Evolutionary conservation across 2,113 vertebrate species (phyloP).

Genomic region (Elachura formosa): DNA sequence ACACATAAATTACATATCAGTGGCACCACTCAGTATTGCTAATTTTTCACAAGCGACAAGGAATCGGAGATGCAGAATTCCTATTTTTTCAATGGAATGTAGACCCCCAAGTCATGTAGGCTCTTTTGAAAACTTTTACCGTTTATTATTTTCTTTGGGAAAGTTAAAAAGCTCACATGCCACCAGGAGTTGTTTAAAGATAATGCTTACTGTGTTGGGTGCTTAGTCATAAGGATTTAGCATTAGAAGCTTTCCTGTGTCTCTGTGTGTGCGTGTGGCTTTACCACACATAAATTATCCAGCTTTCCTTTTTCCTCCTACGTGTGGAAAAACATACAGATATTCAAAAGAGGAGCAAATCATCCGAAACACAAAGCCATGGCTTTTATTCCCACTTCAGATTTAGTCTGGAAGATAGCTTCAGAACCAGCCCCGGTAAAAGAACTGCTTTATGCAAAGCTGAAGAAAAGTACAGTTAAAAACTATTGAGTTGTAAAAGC

Average conservation of each 20-base stretch:
- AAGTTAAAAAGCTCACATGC: constrained; percentile 12
- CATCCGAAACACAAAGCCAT: background rate
- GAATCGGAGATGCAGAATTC: background rate
- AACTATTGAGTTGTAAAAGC: background rate
- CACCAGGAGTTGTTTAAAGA: constrained; percentile 28
- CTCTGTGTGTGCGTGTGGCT: constrained; percentile 15
- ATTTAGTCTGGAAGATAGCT: background rate
- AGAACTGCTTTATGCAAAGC: background rate
- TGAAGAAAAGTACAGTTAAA: background rate
- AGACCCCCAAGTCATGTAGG: background rate
- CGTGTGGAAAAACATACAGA: background rate
- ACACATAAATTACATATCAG: background rate
- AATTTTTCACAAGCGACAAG: background rate
- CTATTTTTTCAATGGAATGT: background rate
- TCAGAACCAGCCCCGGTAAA: background rate
- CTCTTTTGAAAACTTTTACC: background rate
- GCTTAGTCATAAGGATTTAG: constrained; percentile 41
- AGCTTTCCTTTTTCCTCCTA: constrained; percentile 38
- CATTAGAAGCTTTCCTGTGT: constrained; percentile 23
- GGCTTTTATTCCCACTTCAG: background rate
- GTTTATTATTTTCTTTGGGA: background rate
- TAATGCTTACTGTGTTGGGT: constrained; percentile 13
- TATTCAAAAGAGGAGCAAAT: background rate
- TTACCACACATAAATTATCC: constrained; percentile 58
- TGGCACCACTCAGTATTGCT: background rate